phyloP scores from a whole-genome alignment of 2,113 vertebrate genomes.

The Andinoacara biseriatus region DNA sequence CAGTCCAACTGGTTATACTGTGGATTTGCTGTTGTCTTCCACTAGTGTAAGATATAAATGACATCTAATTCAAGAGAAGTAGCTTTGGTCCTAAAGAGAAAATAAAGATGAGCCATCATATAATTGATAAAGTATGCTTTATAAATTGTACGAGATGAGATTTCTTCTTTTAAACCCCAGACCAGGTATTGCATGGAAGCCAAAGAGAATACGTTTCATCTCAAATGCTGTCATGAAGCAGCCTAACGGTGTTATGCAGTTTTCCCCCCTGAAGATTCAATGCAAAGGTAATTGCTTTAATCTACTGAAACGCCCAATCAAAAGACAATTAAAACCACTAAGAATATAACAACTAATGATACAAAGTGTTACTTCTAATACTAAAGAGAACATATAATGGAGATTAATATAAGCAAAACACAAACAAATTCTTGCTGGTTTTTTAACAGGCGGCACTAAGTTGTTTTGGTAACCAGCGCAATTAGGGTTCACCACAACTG shows the following conservation, averaged over 20 bases:
- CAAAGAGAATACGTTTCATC: conserved; percentile 12
- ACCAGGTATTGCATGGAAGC: neutral
- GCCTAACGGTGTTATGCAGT: conserved; percentile 26
- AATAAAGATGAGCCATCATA: neutral
- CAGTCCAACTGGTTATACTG: conserved; percentile 12
- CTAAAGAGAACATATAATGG: neutral
- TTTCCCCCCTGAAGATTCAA: conserved; percentile 7
- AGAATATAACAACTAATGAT: neutral
- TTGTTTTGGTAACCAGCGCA: conserved; percentile 51
- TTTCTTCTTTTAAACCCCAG: neutral
- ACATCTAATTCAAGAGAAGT: no score
- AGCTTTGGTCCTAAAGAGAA: neutral
- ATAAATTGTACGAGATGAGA: neutral
- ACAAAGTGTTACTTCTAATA: neutral
- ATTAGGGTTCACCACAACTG: conserved; percentile 22
- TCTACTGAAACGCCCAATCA: neutral
- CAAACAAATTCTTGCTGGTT: conserved; percentile 47
- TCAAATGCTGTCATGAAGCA: conserved; percentile 4
- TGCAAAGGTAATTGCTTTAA: neutral
- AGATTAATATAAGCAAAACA: conserved; percentile 27
- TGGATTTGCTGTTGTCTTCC: conserved; percentile 2
- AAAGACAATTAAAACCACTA: neutral
- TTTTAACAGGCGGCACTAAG: conserved; percentile 58
- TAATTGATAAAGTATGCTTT: conserved; percentile 14
- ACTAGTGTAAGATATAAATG: neutral